phyloP scores from a whole-genome alignment of 1,140 invertebrate genomes.

The Nixonia krombeini region DNA sequence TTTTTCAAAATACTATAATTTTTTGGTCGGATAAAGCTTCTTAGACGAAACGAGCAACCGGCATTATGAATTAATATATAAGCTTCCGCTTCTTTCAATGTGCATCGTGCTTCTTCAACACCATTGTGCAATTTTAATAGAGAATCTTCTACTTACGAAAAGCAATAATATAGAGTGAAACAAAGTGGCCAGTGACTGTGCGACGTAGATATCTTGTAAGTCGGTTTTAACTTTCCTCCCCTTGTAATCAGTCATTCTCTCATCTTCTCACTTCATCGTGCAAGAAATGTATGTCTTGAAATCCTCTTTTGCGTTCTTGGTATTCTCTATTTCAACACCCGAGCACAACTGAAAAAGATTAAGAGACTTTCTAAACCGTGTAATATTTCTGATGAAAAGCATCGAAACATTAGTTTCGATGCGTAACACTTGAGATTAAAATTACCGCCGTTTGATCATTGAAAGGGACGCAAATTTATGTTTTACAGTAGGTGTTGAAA shows the following conservation, averaged over 20 bases:
- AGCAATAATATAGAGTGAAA: conserved; percentile 54
- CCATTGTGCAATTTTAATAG: conserved; percentile 65
- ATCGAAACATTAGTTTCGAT: too few relatives aligned
- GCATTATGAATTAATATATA: conserved; percentile 40
- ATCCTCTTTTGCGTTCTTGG: conserved; percentile 41
- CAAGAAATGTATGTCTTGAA: conserved; percentile 37
- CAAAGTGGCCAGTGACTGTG: conserved; percentile 60
- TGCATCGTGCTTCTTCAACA: conserved; percentile 26
- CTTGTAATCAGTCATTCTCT: conserved; percentile 36
- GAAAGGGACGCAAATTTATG: too few relatives aligned
- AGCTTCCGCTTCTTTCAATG: conserved; percentile 24
- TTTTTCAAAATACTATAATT: conserved; percentile 13
- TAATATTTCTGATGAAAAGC: conserved; percentile 33
- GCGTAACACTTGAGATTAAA: neutral
- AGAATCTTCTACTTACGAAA: conserved; percentile 20
- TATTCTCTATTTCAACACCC: conserved; percentile 18
- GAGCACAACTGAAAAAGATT: conserved; percentile 33
- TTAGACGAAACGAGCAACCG: conserved; percentile 43
- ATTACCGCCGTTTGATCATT: neutral
- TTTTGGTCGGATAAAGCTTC: conserved; percentile 39
- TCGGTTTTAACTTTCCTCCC: conserved; percentile 59
- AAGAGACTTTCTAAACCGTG: conserved; percentile 28
- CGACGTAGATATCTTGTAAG: conserved; percentile 68
- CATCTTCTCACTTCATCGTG: conserved; percentile 5
- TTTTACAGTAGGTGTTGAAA: too few relatives aligned